phyloP scores from a whole-genome alignment of 2,113 vertebrate species.

The Corythornis cristatus region DNA sequence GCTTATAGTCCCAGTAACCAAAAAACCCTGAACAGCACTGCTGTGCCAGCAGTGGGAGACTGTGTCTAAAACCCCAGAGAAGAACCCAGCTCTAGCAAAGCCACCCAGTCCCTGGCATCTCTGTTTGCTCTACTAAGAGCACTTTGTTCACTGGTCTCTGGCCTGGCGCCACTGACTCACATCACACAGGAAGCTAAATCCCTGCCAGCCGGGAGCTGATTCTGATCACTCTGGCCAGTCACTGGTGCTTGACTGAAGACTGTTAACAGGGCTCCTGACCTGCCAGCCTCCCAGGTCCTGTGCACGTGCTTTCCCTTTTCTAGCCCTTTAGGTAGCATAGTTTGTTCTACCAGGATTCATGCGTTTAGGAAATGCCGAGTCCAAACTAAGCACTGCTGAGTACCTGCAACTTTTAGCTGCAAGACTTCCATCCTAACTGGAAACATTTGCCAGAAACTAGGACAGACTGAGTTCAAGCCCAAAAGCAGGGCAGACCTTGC shows the following conservation, averaged over 20 bases:
- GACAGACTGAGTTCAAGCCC: background rate
- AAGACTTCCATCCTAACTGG: background rate
- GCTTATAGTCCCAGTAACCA: background rate
- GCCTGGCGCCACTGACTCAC: background rate
- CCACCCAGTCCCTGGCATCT: background rate
- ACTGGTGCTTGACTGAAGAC: background rate
- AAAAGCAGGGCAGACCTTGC: background rate
- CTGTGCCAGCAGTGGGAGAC: background rate
- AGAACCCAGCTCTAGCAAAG: background rate
- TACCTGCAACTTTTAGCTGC: background rate
- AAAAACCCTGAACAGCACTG: background rate
- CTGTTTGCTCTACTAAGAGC: slow-evolving; percentile 36
- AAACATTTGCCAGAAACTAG: background rate
- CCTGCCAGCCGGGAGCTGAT: slow-evolving; percentile 1
- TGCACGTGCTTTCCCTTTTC: background rate
- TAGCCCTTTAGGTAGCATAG: background rate
- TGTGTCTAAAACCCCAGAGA: background rate
- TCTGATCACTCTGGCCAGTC: background rate
- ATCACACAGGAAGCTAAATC: slow-evolving; percentile 41
- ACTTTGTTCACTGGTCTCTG: slow-evolving; percentile 43
- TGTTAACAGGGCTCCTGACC: background rate
- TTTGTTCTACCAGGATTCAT: background rate
- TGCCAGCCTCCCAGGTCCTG: background rate
- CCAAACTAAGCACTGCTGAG: background rate
- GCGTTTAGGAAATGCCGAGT: background rate